Base-by-base conservation (phyloP, 2,113 vertebrate genomes). In the Varanus salvator region DNA sequence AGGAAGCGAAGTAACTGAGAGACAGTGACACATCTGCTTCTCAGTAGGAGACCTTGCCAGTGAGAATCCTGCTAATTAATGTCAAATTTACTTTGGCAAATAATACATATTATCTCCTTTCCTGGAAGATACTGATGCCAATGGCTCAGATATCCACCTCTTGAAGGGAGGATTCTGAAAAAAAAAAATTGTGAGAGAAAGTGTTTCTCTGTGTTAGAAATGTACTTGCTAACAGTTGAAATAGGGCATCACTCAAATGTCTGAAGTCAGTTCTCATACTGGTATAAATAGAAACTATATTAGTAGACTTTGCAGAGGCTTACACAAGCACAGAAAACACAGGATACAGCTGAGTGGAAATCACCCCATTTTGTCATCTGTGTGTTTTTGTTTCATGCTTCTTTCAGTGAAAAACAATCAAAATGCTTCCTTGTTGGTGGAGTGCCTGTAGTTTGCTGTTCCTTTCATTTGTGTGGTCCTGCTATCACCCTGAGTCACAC, bases 41-140 rank as follows among this genome's bases (percentile, higher is more conserved):
- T 0, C 94, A 82, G 94, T 84, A 83, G 84, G 95, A 92, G 88
- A 6, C 87, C 93, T 15, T 92, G 93, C 93, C 93, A 87, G 92
- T 0, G 54, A 92, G 85, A 87, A 94, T 90, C 92, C 92, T 94
- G 93, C 95, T 96, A 95, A 96, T 96, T 96, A 96, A 95, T 89
- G 95, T 96, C 96, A 94, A 94, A 95, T 88, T 94, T 93, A 91
- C 91, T 95, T 93, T 91, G 92, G 94, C 94, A 96, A 95, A 96
- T 95, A 94, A 93, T 84, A 92, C 82, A 72, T 91, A 94, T 91
- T 94, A 95, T 92, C 91, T 93, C 21, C 21, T 94, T 93, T 84
- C 50, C 89, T 0, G 85, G 93, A 93, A 90, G 92, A 91, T 81
- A 86, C 25, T 81, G 91, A 88, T 95, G 95, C 89, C 94, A 92